Evolutionary conservation across 2,113 vertebrate species (phyloP).

Genomic region (Chrysemys picta): DNA sequence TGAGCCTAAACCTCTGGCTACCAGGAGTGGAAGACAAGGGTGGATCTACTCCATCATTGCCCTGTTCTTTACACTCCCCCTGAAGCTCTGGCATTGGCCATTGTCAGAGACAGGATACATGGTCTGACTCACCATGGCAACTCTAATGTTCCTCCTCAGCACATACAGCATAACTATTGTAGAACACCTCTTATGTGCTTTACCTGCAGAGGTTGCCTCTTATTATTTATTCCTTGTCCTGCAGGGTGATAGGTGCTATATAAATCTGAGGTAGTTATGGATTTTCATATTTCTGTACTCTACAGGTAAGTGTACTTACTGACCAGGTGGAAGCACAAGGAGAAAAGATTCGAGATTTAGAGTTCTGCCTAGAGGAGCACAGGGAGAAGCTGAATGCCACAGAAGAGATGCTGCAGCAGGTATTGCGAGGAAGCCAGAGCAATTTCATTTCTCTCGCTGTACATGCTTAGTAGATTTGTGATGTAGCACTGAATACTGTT

Average conservation of each 20-base stretch:
- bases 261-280: accelerated
- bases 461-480: neutral
- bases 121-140: neutral
- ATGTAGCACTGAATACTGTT: neutral
- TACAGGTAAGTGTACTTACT: constrained; percentile 95
- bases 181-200: neutral
- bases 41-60: neutral
- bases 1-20: neutral
- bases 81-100: neutral
- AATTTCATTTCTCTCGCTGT: neutral
- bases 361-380: constrained; percentile 95
- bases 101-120: neutral
- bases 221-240: neutral
- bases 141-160: neutral
- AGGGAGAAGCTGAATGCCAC: constrained; percentile 95
- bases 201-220: neutral
- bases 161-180: neutral
- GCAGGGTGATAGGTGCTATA: neutral
- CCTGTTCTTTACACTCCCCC: neutral
- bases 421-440: constrained; percentile 48
- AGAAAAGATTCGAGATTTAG: constrained; percentile 97
- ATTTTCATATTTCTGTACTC: neutral
- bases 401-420: constrained; percentile 98
- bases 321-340: constrained; percentile 99
- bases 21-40: neutral